Evolutionary conservation across 2,113 vertebrate species (phyloP).

Genomic region (Stigmatopora nigra): DNA sequence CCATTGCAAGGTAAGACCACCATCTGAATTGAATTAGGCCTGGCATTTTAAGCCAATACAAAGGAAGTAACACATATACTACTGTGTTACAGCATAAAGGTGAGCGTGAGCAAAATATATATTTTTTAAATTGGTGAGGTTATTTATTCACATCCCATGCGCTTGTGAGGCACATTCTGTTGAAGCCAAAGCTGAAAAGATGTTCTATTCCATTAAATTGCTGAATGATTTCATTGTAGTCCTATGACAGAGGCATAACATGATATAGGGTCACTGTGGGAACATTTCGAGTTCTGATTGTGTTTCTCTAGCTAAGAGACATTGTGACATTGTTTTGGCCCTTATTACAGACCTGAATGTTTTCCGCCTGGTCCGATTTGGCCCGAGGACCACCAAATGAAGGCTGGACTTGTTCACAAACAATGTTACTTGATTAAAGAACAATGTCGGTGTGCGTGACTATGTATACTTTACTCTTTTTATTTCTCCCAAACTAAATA

Average conservation of each 20-base stretch:
- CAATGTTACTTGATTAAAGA: slow-evolving; percentile 20
- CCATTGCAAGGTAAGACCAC: slow-evolving; percentile 39
- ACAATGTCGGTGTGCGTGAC: not conserved
- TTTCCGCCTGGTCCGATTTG: slow-evolving; percentile 27
- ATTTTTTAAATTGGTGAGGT: slow-evolving; percentile 2
- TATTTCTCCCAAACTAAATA: too few species aligned
- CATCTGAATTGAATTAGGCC: slow-evolving; percentile 59
- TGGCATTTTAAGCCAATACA: slow-evolving; percentile 24
- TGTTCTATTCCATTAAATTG: slow-evolving; percentile 28
- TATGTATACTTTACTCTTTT: not conserved
- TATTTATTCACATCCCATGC: slow-evolving; percentile 20
- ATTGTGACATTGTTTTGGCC: slow-evolving; percentile 40
- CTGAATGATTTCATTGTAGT: slow-evolving; percentile 41
- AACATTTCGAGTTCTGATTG: slow-evolving; percentile 32
- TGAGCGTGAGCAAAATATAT: slow-evolving; percentile 6
- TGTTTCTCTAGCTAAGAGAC: slow-evolving; percentile 47
- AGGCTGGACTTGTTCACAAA: slow-evolving; percentile 21
- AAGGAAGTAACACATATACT: slow-evolving; percentile 26
- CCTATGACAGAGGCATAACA: slow-evolving; percentile 13
- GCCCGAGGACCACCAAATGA: slow-evolving; percentile 12
- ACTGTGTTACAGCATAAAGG: slow-evolving; percentile 12
- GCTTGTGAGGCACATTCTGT: slow-evolving; percentile 3
- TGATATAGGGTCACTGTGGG: slow-evolving; percentile 34
- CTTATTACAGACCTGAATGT: slow-evolving; percentile 11
- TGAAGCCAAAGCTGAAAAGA: not conserved